Evolutionary conservation across 2,888 invertebrate genomes (phyloP), one percentile per base, ranked within the genome.

Genomic region (Laspeyria flexula): DNA sequence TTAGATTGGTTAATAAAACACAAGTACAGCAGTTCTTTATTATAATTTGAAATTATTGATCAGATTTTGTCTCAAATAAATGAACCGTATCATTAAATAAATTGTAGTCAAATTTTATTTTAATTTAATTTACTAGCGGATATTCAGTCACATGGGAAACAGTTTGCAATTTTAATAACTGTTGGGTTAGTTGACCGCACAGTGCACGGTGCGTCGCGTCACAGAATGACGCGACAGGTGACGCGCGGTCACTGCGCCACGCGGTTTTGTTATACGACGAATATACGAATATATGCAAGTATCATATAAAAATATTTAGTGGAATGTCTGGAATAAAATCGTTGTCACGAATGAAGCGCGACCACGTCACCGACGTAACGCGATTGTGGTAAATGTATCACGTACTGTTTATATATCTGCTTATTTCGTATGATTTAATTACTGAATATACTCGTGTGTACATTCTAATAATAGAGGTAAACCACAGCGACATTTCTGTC

Each of bases 201-300:
- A 33, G 3, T 30, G 11, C 1, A 16, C n/a, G 18, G 2, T 18
- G n/a, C 5, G 18, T 0, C n/a, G 4, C 65, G 56, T 52, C 25
- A 44, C 65, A 51, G 47, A 33, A 43, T 55, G 60, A 55, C 55
- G 60, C 39, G 45, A 16, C 34, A 10, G 31, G 25, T 3, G 41
- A 33, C 47, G 34, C 33, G 33, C 30, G 33, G 33, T 15, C 33
- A 1, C n/a, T 15, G 18, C n/a, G 16, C 10, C 18, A 25, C 25
- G 30, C 30, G 33, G 3, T 35, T 35, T 35, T 35, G 18, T 35
- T n/a, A 35, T 35, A 13, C 16, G n/a, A 1, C 18, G 4, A 25
- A 7, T 7, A 7, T 1, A 7, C 25, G 18, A 3, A 3, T 13
- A 9, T 15, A 5, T n/a, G 3, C 18, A 13, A 18, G 34, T 7